Conservation (phyloP, 2,797 vertebrate genomes). For the Gallinago stenura region DNA sequence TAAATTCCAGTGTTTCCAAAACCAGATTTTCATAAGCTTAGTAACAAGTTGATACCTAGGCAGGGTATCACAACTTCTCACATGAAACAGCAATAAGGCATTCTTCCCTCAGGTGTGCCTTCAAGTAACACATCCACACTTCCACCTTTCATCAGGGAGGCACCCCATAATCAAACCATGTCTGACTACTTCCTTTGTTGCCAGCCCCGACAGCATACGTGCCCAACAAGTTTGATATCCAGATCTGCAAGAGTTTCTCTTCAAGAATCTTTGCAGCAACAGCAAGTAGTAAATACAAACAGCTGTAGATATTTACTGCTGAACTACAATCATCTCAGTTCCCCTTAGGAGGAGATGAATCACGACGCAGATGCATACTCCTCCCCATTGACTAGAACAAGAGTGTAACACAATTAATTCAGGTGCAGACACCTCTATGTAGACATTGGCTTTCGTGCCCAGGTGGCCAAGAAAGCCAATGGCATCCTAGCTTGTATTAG, state of each 20-base stretch:
- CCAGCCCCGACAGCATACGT: not conserved
- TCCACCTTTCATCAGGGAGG: not conserved
- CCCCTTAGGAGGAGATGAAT: not conserved
- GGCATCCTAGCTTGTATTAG: too few species aligned
- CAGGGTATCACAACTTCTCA: not conserved
- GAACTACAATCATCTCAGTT: not conserved
- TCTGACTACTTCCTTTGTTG: not conserved
- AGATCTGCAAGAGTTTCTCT: not conserved
- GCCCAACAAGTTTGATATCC: not conserved
- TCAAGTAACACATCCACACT: not conserved
- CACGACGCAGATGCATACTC: not conserved
- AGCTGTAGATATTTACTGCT: not conserved
- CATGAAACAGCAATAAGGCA: not conserved
- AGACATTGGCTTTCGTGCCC: not conserved
- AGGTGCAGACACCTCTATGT: not conserved
- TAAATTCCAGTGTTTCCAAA: not conserved
- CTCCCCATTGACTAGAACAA: not conserved
- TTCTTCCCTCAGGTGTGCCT: not conserved
- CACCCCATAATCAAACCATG: not conserved
- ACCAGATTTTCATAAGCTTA: not conserved
- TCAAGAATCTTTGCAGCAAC: not conserved
- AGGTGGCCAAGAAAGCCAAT: too few species aligned
- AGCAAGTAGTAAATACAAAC: not conserved
- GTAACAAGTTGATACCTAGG: not conserved
- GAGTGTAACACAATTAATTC: not conserved